phyloP scores from a whole-genome alignment of 2,888 invertebrate genomes.

The Formica aserva region DNA sequence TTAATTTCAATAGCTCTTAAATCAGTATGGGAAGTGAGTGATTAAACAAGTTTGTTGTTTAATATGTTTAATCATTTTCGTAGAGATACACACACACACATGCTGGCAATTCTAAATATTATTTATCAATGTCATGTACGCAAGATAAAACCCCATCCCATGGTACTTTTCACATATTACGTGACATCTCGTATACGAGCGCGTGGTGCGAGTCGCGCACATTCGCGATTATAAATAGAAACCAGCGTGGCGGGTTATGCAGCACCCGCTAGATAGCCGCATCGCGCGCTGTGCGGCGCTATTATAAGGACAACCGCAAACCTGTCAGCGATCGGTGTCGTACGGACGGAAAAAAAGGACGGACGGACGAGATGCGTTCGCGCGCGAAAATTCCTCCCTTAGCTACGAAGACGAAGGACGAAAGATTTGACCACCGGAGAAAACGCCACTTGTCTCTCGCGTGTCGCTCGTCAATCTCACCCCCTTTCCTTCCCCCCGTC shows the following conservation, averaged over 20 bases:
- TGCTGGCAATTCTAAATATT: background rate
- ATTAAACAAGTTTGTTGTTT: background rate
- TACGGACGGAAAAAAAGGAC: constrained; percentile 24
- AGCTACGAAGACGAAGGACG: constrained; percentile 15
- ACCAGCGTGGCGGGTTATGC: constrained; percentile 48
- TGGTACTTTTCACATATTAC: background rate
- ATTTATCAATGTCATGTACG: background rate
- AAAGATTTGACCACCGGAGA: constrained; percentile 63
- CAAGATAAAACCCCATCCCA: background rate
- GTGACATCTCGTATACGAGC: background rate
- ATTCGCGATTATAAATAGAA: constrained; percentile 68
- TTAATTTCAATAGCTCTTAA: no score
- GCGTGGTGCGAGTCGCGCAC: background rate
- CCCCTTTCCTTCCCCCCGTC: constrained; percentile 40
- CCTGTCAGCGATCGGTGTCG: constrained; percentile 81
- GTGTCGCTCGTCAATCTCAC: constrained; percentile 66
- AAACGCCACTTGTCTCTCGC: constrained; percentile 76
- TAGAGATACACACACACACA: no score
- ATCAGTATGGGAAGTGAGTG: no score
- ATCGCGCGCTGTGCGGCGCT: constrained; percentile 70
- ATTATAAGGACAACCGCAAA: constrained; percentile 84
- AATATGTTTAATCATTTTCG: background rate
- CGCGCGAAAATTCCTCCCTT: constrained; percentile 72
- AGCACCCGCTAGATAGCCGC: constrained; percentile 49
- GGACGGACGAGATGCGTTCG: constrained; percentile 11